Conservation (phyloP, 2,113 vertebrate species). For the Brienomyrus longianalis region DNA sequence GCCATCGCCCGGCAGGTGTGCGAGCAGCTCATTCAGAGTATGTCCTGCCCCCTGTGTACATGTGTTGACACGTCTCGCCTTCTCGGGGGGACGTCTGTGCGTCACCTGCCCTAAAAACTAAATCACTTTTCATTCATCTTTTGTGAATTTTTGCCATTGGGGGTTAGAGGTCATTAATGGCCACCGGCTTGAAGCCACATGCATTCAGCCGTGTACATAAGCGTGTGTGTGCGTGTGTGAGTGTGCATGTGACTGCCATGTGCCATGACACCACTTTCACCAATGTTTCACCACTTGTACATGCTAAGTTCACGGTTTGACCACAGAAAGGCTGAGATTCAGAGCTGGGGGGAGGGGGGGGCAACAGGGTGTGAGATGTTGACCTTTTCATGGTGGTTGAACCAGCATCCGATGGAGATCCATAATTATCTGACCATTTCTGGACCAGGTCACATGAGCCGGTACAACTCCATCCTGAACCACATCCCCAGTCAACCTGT, state of each 20-base stretch:
- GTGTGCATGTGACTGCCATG: neutral
- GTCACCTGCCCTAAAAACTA: neutral
- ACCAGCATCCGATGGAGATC: neutral
- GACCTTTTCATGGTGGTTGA: neutral
- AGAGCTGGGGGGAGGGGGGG: neutral
- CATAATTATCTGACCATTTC: neutral
- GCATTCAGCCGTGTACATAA: neutral
- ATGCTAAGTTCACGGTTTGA: neutral
- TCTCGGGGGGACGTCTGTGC: neutral
- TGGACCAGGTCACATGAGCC: slow-evolving; percentile 80
- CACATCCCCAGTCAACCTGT: slow-evolving; percentile 79
- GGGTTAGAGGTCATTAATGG: neutral
- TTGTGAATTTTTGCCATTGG: neutral
- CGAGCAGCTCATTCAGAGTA: slow-evolving; percentile 95
- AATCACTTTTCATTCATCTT: neutral
- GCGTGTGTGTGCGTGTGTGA: slow-evolving; percentile 3
- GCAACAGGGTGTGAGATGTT: neutral
- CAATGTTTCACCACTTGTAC: neutral
- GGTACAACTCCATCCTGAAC: slow-evolving; percentile 84
- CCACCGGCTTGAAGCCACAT: neutral
- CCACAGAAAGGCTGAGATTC: neutral
- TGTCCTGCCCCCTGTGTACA: slow-evolving; percentile 39
- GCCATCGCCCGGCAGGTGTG: slow-evolving; percentile 89
- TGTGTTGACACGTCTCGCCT: neutral
- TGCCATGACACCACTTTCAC: neutral